phyloP scores from a whole-genome alignment of 2,888 invertebrate genomes.

The Drosophila mimica region DNA sequence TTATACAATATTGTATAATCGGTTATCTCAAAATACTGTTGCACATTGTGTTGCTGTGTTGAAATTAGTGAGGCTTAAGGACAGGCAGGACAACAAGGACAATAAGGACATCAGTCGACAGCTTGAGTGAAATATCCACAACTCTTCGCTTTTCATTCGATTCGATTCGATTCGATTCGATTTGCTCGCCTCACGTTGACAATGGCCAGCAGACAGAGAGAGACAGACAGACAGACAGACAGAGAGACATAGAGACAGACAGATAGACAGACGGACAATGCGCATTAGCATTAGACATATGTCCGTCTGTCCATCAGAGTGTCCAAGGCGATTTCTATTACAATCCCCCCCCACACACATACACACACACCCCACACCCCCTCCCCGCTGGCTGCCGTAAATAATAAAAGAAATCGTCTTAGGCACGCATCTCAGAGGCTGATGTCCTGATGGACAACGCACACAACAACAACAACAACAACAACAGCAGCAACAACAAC shows the following conservation, averaged over 20 bases:
- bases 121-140: conserved; percentile 60
- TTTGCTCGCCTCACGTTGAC: conserved; percentile 51
- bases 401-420: conserved; percentile 81
- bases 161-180: conserved; percentile 19
- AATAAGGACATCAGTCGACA: conserved; percentile 25
- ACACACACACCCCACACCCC: neutral
- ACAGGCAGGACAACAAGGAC: conserved; percentile 5
- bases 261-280: conserved; percentile 55
- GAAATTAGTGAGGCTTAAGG: conserved; percentile 55
- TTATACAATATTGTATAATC: conserved; percentile 3
- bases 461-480: conserved; percentile 52
- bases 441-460: conserved; percentile 69
- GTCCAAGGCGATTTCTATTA: conserved; percentile 57
- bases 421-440: conserved; percentile 74
- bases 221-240: neutral
- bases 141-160: conserved; percentile 52
- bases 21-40: conserved; percentile 3
- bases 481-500: conserved; percentile 5
- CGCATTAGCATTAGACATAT: conserved; percentile 73
- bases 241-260: neutral
- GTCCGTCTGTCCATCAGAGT: conserved; percentile 21
- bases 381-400: conserved; percentile 56
- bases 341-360: conserved; percentile 38
- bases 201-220: conserved; percentile 34
- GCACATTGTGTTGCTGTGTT: conserved; percentile 23